A percentile compares a stretch with the other conserved stretches of the same genome.
These are phyloP conservation scores for Halichoeres trimaculatus DNA, from an alignment of 2,113 vertebrate genomes.

Conservation along the genomic window DNA sequence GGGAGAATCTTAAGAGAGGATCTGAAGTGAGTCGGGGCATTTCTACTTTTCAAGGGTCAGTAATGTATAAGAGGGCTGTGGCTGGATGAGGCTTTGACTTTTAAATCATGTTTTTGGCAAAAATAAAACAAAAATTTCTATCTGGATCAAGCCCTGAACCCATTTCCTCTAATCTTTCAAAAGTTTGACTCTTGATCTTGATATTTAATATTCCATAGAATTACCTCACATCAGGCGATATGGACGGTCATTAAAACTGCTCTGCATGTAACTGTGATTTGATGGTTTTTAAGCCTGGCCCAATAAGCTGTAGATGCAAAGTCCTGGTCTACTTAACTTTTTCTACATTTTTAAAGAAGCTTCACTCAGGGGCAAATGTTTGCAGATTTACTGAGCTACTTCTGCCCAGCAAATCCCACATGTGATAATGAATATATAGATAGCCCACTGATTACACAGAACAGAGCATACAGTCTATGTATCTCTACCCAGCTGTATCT, in stretches of 20 bases:
- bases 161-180: no score
- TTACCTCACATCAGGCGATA: no score
- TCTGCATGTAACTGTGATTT: no score
- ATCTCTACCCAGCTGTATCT: constrained; percentile 6
- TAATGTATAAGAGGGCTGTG: background rate
- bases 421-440: constrained; percentile 25
- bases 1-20: no score
- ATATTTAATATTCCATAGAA: no score
- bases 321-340: no score
- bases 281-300: no score
- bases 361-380: background rate
- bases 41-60: background rate
- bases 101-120: background rate
- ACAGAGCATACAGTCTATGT: background rate
- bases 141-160: no score
- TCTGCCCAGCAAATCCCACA: constrained; percentile 13
- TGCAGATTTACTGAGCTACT: constrained; percentile 4
- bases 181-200: no score
- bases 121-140: no score
- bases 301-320: background rate
- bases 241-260: no score
- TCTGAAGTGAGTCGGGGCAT: background rate
- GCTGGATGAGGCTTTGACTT: background rate
- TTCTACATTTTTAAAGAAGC: background rate
- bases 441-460: constrained; percentile 22